Evolutionary conservation across 2,888 invertebrate species (phyloP), one percentile per base, ranked within the genome.

Genomic region (Rhabditoides inermis): DNA sequence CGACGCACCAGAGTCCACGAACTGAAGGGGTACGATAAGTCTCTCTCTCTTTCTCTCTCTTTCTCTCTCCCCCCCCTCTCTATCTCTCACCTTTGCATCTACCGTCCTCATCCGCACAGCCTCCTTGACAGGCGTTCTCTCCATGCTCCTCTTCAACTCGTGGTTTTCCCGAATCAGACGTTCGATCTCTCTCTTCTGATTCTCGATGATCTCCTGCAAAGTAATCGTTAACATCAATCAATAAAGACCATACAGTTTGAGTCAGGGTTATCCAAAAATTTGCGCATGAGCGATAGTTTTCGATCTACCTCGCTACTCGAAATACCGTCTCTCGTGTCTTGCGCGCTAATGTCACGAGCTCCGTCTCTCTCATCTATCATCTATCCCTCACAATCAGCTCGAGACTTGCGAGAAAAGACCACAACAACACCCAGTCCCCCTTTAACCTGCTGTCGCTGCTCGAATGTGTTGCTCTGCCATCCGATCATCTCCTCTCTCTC

Each of bases 131-230:
- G 28, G 28, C 3, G 46, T 45, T 3, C 46, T 20, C 26, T 42
- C 47, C 51, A 64, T 55, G 5, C 55, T 49, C 26, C 48, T 53
- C 48, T 64, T 65, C 55, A 71, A 45, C 52, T 68, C 60, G 4
- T 56, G 54, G 45, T 73, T 72, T 53, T 70, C 72, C 22, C 56
- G 54, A 20, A 58, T 59, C 44, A 73, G 54, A 27, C 65, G 48
- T 15, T 64, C 63, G 40, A 73, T 72, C 45, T 70, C 66, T n/a
- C 61, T 61, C 40, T 59, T 55, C 41, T 70, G 72, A 6, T 56
- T 53, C 28, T 67, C 70, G 41, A 73, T 68, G 37, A 59, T 36
- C 46, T 65, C 60, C 45, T 61, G 51, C 26, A 47, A 35, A 20
- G 25, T 22, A 23, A 36, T 47, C n/a, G 18, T 22, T 47, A 40